A percentile compares a stretch with the other conserved stretches of the same genome.
phyloP scores from a whole-genome alignment of 2,113 vertebrate species.

The Carassius carassius region DNA sequence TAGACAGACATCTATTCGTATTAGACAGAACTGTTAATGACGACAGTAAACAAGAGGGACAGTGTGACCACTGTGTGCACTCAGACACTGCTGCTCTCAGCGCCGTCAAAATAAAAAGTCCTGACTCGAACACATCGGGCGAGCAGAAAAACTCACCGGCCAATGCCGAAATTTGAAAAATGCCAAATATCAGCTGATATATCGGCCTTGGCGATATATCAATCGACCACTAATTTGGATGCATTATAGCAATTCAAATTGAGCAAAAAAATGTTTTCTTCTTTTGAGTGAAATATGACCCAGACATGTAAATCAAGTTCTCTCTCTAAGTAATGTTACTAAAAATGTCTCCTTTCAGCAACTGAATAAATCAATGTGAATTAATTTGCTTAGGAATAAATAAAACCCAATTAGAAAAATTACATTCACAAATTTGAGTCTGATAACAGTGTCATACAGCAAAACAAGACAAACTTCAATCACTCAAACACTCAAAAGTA shows the following conservation, averaged over 20 bases:
- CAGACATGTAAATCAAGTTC: neutral
- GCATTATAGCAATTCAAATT: neutral
- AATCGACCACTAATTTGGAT: neutral
- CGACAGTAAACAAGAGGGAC: too few species aligned
- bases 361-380: neutral
- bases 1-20: too few species aligned
- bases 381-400: neutral
- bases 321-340: neutral
- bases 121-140: too few species aligned
- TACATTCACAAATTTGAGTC: neutral
- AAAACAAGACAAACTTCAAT: conserved; percentile 6
- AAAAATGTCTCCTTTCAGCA: neutral
- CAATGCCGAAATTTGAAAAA: too few species aligned
- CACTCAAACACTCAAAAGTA: neutral
- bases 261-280: neutral
- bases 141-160: too few species aligned
- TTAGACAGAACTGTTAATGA: too few species aligned
- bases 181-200: too few species aligned
- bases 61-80: too few species aligned
- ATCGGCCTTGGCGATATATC: too few species aligned
- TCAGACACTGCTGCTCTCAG: too few species aligned
- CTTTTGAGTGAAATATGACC: neutral
- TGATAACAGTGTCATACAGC: neutral
- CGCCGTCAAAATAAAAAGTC: too few species aligned
- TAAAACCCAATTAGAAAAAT: neutral